These are phyloP conservation scores for Acridotheres tristis DNA, from an alignment of 2,797 vertebrate genomes.

Conservation along the genomic window DNA sequence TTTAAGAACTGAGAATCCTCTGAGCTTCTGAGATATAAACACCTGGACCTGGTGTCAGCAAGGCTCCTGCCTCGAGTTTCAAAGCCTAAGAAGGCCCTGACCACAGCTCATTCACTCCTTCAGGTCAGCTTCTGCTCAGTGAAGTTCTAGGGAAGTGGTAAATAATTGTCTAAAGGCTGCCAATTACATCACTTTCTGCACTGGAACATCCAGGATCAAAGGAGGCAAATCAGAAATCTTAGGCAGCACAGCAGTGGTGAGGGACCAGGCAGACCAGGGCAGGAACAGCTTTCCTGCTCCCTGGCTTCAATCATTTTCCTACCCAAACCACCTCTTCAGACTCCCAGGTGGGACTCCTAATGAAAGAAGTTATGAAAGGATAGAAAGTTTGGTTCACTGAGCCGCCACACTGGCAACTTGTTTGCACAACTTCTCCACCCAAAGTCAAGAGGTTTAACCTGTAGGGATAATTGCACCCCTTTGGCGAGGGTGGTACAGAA, in stretches of 20 bases:
- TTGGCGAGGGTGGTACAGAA: slow-evolving; percentile 21
- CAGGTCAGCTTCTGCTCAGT: not conserved
- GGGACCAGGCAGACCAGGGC: not conserved
- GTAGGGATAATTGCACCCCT: slow-evolving; percentile 53
- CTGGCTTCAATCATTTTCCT: not conserved
- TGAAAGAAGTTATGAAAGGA: slow-evolving; percentile 46
- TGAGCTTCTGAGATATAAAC: not conserved
- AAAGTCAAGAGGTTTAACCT: slow-evolving; percentile 45
- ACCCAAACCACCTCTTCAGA: not conserved
- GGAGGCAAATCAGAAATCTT: not conserved
- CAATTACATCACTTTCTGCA: not conserved
- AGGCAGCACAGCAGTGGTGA: not conserved
- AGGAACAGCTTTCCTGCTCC: not conserved
- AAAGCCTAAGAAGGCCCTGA: not conserved
- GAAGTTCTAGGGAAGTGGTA: not conserved
- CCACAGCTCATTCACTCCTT: not conserved
- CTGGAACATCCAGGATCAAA: not conserved
- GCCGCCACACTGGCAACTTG: not conserved
- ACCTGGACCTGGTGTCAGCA: not conserved
- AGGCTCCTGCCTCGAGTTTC: not conserved
- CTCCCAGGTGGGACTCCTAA: not conserved
- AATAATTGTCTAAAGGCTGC: not conserved
- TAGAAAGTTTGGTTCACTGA: slow-evolving; percentile 38
- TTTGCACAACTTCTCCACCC: slow-evolving; percentile 58
- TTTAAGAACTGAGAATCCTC: not conserved